phyloP scores from a whole-genome alignment of 2,113 vertebrate genomes.

The Orycteropus afer region DNA sequence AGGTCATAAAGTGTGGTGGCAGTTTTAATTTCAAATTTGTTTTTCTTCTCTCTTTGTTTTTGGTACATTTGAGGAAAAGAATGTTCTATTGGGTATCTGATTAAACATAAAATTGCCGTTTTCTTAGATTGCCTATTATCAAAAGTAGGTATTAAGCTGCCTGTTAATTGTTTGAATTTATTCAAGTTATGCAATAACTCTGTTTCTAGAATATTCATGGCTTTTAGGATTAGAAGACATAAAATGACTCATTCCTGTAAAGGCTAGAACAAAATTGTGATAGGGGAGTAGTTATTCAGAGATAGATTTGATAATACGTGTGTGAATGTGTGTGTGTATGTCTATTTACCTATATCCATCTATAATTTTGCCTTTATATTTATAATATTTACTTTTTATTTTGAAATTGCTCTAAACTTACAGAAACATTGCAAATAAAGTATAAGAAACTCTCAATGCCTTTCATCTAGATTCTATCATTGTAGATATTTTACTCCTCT shows the following conservation, averaged over 20 bases:
- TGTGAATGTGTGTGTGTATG: no score
- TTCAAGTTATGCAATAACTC: neutral
- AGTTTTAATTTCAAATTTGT: neutral
- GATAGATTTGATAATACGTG: neutral
- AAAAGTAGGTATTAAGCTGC: neutral
- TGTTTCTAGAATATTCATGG: neutral
- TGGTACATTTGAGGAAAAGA: constrained; percentile 4
- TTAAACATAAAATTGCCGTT: constrained; percentile 47
- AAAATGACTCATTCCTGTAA: neutral
- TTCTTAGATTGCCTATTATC: constrained; percentile 42
- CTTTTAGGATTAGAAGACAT: neutral
- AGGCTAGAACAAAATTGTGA: neutral
- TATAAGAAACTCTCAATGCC: neutral
- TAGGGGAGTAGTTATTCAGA: neutral
- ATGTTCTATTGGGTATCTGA: neutral
- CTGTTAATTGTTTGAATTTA: constrained; percentile 18
- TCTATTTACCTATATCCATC: no score
- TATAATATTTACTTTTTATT: neutral
- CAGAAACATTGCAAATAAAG: neutral
- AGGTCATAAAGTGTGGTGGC: neutral
- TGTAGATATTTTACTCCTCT: neutral
- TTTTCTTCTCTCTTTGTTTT: neutral
- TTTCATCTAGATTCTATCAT: neutral
- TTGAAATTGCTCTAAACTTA: neutral
- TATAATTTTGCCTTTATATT: neutral